A percentile compares a stretch with the other conserved stretches of the same genome.
phyloP scores from a whole-genome alignment of 53 echinoderm and acorn worm genomes.

The Echinometra lucunter region DNA sequence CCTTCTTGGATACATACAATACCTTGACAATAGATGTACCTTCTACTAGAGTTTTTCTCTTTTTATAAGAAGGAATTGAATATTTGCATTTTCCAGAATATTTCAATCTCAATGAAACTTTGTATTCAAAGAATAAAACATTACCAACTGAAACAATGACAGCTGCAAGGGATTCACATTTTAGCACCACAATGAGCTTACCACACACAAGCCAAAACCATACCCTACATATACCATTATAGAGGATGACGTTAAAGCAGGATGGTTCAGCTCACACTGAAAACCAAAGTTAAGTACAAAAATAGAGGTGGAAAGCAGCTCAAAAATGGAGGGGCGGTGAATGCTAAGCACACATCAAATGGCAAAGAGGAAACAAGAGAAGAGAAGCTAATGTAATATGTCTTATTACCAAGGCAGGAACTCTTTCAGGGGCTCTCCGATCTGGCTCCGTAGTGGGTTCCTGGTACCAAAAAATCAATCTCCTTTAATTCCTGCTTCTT shows the following conservation, averaged over 20 bases:
- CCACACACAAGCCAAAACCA: background rate
- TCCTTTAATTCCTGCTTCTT: conserved; percentile 10
- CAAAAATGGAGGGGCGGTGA: background rate
- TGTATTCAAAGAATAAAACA: too few relatives aligned
- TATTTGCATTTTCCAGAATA: too few relatives aligned
- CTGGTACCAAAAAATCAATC: conserved; percentile 64
- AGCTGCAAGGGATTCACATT: background rate
- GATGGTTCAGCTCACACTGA: conserved; percentile 5
- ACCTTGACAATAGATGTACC: too few relatives aligned
- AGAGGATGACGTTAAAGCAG: background rate
- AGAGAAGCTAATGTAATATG: too few relatives aligned
- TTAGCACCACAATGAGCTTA: background rate
- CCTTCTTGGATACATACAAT: too few relatives aligned
- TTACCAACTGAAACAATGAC: background rate
- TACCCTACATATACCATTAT: background rate
- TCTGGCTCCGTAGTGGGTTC: conserved; percentile 70
- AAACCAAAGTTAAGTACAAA: conserved; percentile 11
- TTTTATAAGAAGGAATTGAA: too few relatives aligned
- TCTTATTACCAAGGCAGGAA: conserved; percentile 74
- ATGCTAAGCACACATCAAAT: conserved; percentile 34
- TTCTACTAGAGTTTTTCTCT: too few relatives aligned
- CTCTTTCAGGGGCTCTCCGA: conserved; percentile 68
- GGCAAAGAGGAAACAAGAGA: background rate
- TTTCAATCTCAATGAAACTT: too few relatives aligned
- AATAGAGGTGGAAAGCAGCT: background rate